Evolutionary conservation across 1,140 invertebrate species (phyloP), one percentile per base, ranked within the genome.

Genomic region (Papilio helenus): DNA sequence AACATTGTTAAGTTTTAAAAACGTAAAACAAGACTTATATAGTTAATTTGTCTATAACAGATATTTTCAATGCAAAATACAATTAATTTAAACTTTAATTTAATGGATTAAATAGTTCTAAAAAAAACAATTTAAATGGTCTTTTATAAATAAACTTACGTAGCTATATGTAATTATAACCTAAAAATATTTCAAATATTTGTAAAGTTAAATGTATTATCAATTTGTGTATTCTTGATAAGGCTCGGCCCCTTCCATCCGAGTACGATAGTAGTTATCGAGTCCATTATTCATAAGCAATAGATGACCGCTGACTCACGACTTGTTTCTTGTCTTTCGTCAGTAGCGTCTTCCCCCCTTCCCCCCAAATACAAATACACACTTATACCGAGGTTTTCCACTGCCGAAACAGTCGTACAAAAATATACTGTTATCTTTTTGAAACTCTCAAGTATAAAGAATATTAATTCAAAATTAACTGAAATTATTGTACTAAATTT

Each of bases 291-390:
- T 89, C 80, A 85, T 83, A 76, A 68, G 65, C 81, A 82, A 73
- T 80, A 83, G 86, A 90, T 90, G 90, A 85, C 76, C 72, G 58
- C 78, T 83, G 84, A 85, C 77, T 86, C 80, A 86, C 61, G 1
- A 68, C 61, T 72, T 80, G 58, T 83, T 78, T 78, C 51, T 39
- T 29, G 44, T 49, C 34, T 61, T 49, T 79, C 61, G 77, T 79
- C 16, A 44, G n/a, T n/a, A 26, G 44, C 72, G 20, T 74, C 72
- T 16, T 44, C 39, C 18, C 72, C 20, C 61, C 26, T 26, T 3
- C 61, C 14, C 26, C 26, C 12, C 26, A 16, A 9, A 23, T 61
- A 61, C 14, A 61, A 26, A 23, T 68, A 29, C 16, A 68, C 61
- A 29, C 16, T 16, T 29, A 8, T 20, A 55, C 51, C n/a, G 51